Evolutionary conservation across 2,113 vertebrate genomes (phyloP), one percentile per base, ranked within the genome.

Genomic region (Brachyhypopomus occidentalis): DNA sequence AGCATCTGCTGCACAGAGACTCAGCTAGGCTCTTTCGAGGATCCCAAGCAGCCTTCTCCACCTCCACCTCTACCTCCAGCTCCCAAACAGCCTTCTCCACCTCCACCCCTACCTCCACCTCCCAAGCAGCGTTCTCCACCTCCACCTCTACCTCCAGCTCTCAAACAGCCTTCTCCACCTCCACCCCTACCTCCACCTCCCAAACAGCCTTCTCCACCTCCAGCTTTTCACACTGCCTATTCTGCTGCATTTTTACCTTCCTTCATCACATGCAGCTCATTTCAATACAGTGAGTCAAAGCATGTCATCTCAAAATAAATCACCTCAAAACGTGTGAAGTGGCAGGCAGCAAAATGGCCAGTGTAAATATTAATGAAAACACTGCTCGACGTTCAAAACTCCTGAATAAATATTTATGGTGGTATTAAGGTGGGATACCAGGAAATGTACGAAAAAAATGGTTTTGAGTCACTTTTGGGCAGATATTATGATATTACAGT

Each of bases 281-380:
- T 69, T 16, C 5, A 69, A 56, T 56, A 16, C 64, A 9, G 63
- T 69, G 52, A 69, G 67, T 56, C 45, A 69, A 56, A 78, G 48
- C n/a, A 78, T 67, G 55, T 55, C 22, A 58, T 70, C 27, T 58
- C 14, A 25, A 78, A 78, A 36, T 58, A 58, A 58, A n/a, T 78
- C 52, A 38, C 16, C 34, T 67, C 64, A 36, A 36, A 67, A 36
- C 30, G 34, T 67, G 64, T 36, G 64, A 67, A 67, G 64, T 30
- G 64, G 14, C 63, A 66, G 16, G 45, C 45, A 52, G 45, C 45
- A 52, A 52, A 52, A 52, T 52, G 9, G 45, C 45, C 30, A 6
- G 27, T 67, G 34, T 67, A 34, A 67, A 67, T 67, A 67, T 67
- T 67, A 67, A 67, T 67, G 64, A 67, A 67, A 36, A 67, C 64